Conservation (phyloP, 2,888 invertebrate species). For the Acheta domesticus region DNA sequence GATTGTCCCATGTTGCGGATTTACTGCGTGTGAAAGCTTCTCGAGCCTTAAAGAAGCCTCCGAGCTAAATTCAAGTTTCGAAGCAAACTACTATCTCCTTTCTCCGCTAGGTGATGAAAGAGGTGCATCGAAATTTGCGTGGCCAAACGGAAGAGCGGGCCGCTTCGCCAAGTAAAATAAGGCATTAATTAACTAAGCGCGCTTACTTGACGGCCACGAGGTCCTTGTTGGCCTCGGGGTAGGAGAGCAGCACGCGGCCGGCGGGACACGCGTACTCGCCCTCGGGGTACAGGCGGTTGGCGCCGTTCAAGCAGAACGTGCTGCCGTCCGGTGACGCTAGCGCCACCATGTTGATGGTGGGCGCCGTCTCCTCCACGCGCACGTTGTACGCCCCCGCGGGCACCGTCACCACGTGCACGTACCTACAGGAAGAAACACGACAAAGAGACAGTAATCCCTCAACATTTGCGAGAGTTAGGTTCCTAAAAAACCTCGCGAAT, state of each 20-base stretch:
- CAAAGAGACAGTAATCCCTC: too few species aligned
- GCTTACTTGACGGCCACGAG: slow-evolving; percentile 60
- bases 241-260: slow-evolving; percentile 49
- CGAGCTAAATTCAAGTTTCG: too few species aligned
- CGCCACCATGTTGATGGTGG: slow-evolving; percentile 57
- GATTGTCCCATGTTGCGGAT: too few species aligned
- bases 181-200: slow-evolving; percentile 48
- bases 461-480: too few species aligned
- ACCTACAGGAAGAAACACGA: slow-evolving; percentile 40
- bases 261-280: slow-evolving; percentile 50
- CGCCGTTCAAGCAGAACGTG: slow-evolving; percentile 59
- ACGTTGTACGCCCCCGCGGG: slow-evolving; percentile 61
- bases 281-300: slow-evolving; percentile 42
- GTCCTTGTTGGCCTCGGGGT: slow-evolving; percentile 55
- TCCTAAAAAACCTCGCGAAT: too few species aligned
- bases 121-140: background rate
- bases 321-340: slow-evolving; percentile 52
- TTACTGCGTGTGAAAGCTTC: too few species aligned
- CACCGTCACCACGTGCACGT: slow-evolving; percentile 57
- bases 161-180: background rate
- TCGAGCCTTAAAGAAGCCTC: too few species aligned
- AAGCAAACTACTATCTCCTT: too few species aligned
- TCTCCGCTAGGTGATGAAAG: too few species aligned
- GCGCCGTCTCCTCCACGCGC: slow-evolving; percentile 55
- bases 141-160: background rate